Evolutionary conservation across 2,113 vertebrate species (phyloP), one percentile per base, ranked within the genome.

Genomic region (Silurus glanis): DNA sequence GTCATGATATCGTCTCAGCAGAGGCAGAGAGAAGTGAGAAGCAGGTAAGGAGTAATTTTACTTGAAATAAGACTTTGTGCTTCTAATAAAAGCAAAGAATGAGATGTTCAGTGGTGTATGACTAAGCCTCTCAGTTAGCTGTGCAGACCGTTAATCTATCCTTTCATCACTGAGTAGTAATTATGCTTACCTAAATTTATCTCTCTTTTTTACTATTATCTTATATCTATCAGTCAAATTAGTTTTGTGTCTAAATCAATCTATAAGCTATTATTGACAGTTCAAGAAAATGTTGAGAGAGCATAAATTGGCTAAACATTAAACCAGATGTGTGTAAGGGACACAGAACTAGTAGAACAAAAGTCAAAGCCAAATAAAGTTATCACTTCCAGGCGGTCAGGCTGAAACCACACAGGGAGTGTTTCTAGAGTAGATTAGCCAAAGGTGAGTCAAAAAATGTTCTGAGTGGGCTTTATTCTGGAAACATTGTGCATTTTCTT

Each of bases 11-110:
- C 0, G 94, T 95, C 74, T 95, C 95, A 17, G 95, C 95, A 8
- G 95, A 96, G 91, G 94, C 94, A 4, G 95, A 95, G 89, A 94
- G 95, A 81, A 83, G 93, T 4, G 95, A 96, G 89, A 96, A 96
- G 72, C 95, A 95, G 95, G 95, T 96, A 91, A 91, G 93, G 8
- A 67, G 78, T 25, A 21, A 9, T 55, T 19, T 59, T 59, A 49
- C 55, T 25, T 66, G 19, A 62, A 45, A 19, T 9, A 37, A 75
- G 64, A 51, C 62, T 71, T 21, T 59, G 37, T 83, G 23, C 53
- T 75, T 61, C 23, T 47, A 37, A 10, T 45, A 61, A 47, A 45
- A 84, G 5, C 58, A 53, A 45, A 47, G 23, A 51, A 55, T 51
- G 4, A 78, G 59, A 78, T 28, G 49, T 53, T 51, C 25, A 71